Base-by-base conservation (phyloP, 2,797 vertebrate genomes). In the Acrocephalus scirpaceus region DNA sequence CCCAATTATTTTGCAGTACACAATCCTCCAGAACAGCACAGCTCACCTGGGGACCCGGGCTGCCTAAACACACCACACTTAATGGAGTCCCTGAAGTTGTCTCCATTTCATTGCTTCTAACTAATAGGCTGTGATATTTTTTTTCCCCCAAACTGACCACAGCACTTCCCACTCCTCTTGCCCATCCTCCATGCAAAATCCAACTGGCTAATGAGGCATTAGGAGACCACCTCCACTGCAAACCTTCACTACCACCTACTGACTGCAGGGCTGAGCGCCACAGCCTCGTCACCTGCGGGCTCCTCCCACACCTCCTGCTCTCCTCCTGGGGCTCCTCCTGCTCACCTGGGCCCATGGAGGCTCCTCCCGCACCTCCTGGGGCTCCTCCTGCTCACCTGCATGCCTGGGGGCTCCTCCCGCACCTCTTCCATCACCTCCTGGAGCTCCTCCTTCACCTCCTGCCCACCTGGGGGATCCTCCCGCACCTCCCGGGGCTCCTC, bases 21-120 rank as follows among this genome's bases (percentile, higher is more conserved):
- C 98, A 97, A 98, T 98, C 98, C 98, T 98, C 97, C 97, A 98
- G 98, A 98, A 98, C 98, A 98, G 98, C 97, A 97, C 95, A 92
- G 97, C 97, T 98, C 97, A 98, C 98, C 98, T 83, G 98, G 99
- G 98, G 99, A 99, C 96, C 94, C 81, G 57, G 98, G 98, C 98
- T 98, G 98, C 98, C 98, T 99, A 99, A 99, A 98, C 98, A 98
- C 97, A 85, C 96, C 92, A 96, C 98, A 98, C 98, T 98, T 99
- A 99, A 99, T 99, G 98, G 98, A 99, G 98, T 99, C 99, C 98
- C 99, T 97, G 96, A 99, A 98, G 99, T 98, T 99, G 98, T 97
- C 98, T 99, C 98, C 97, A 98, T 99, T 99, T 99, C 98, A 98
- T 98, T 98, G 98, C 98, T 98, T 97, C 98, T 98, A 98, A 98